Conservation (phyloP, 2,113 vertebrate species). For the Apus apus region DNA sequence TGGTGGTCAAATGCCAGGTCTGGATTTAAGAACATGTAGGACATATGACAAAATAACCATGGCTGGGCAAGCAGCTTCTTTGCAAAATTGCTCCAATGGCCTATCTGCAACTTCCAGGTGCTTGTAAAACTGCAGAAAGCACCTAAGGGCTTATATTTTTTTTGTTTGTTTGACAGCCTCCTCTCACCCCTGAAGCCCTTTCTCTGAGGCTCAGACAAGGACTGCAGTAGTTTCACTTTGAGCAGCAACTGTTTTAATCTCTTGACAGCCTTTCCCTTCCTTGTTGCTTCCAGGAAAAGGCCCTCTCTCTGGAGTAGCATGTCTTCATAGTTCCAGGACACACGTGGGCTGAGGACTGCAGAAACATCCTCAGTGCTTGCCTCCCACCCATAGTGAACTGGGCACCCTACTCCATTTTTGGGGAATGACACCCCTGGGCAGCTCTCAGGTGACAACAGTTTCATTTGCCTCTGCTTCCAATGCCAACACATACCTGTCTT, state of each 20-base stretch:
- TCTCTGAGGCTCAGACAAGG: neutral
- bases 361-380: neutral
- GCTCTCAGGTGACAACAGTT: neutral
- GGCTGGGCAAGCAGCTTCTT: neutral
- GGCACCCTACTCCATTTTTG: neutral
- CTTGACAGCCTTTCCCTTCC: neutral
- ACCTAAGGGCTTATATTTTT: neutral
- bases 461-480: neutral
- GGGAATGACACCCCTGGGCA: neutral
- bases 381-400: accelerated
- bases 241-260: neutral
- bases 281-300: neutral
- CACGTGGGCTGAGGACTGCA: neutral
- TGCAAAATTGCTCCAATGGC: neutral
- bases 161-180: neutral
- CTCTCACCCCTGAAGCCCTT: neutral
- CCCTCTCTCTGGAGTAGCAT: neutral
- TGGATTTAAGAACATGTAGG: neutral
- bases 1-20: neutral
- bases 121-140: neutral
- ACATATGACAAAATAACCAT: neutral
- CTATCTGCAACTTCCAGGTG: neutral
- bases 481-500: neutral
- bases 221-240: neutral
- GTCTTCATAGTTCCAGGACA: neutral